Evolutionary conservation across 2,113 vertebrate species (phyloP), one percentile per base, ranked within the genome.

Genomic region (Seriola aureovittata): DNA sequence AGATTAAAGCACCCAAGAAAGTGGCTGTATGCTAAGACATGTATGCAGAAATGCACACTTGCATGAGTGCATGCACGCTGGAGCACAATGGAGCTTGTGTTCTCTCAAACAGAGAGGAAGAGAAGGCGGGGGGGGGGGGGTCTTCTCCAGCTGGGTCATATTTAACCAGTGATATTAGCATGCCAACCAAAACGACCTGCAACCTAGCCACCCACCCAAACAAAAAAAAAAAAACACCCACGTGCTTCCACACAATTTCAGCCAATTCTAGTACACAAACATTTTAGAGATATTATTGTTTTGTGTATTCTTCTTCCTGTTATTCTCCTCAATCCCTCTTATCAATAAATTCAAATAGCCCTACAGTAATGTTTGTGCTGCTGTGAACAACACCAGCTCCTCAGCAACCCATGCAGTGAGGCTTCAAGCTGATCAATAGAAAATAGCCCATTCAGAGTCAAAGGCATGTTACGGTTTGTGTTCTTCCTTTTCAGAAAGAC

Each of bases 121-220:
- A 78, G 83, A 79, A 72, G 75, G 71, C 63, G 80, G 81, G 57
- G 76, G 86, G 21, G 54, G 69, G 86, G 67, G 81, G 85, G 79
- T 81, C 88, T 80, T 88, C 81, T 91, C 88, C 91, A 92, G 93
- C 91, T 93, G 90, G 90, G 88, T 91, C 92, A 93, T 91, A 87
- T 93, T 92, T 91, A 93, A 93, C 89, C 78, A 84, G 75, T 66
- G 77, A 74, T 46, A 75, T 87, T 65, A 85, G 50, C 40, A 62
- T 44, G 50, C 58, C 62, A 75, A 79, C 75, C 71, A 85, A 85
- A 82, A 81, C 23, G 34, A 88, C 85, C 82, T 78, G 73, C 80
- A 78, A 67, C 77, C 34, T 36, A 75, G 40, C 40, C 64, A 68
- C 73, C 55, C 66, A 42, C 75, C 2, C 32, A 38, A 46, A 40